Evolutionary conservation across 2,888 invertebrate species (phyloP).

Genomic region (Drosophila atroscutellata): DNA sequence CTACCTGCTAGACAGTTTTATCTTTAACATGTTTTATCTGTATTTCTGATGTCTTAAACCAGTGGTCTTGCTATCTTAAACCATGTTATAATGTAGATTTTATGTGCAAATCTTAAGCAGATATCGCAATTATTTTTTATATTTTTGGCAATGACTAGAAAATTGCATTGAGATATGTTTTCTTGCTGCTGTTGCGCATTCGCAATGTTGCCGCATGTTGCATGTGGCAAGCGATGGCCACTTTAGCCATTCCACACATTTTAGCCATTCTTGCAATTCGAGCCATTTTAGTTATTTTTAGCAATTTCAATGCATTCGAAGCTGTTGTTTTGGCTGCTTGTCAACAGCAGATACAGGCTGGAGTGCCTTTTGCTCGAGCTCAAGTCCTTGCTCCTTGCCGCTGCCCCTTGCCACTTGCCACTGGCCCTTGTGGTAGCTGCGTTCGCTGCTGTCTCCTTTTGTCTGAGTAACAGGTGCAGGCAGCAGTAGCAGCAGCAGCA

Average conservation of each 20-base stretch:
- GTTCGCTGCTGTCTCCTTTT: constrained; percentile 44
- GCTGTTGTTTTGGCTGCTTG: constrained; percentile 57
- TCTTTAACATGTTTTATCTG: no score
- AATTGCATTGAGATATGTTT: constrained; percentile 61
- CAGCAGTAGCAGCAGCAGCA: constrained; percentile 50
- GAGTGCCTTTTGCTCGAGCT: constrained; percentile 36
- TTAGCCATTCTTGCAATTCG: constrained; percentile 46
- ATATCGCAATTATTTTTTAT: not conserved
- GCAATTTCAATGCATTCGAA: constrained; percentile 69
- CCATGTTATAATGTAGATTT: no score
- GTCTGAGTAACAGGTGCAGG: constrained; percentile 74
- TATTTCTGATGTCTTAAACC: no score
- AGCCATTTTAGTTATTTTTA: constrained; percentile 42
- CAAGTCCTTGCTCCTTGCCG: not conserved
- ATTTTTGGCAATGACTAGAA: constrained; percentile 38
- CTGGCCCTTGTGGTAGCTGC: constrained; percentile 8
- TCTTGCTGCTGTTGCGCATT: constrained; percentile 64
- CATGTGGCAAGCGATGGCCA: constrained; percentile 29
- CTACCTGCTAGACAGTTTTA: no score
- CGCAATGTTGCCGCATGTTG: constrained; percentile 50
- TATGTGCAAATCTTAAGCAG: not conserved
- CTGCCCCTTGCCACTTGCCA: not conserved
- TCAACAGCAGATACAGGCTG: constrained; percentile 55
- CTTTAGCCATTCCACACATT: constrained; percentile 41
- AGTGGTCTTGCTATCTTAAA: no score